These are phyloP conservation scores for Polypedilum vanderplanki DNA, from an alignment of 1,140 invertebrate species.

Conservation along the genomic window DNA sequence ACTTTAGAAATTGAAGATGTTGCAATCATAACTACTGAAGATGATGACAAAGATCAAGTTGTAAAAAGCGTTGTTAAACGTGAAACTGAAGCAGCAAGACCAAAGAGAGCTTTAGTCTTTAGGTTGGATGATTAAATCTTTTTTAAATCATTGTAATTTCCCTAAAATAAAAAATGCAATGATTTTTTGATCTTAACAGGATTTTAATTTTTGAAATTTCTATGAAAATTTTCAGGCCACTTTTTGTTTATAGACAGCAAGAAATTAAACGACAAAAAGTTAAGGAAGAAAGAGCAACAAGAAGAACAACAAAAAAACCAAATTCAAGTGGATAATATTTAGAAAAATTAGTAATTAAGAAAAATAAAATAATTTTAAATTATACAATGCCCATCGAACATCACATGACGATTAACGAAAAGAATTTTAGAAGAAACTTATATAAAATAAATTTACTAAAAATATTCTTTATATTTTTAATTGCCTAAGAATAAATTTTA, in stretches of 20 bases:
- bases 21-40: not conserved
- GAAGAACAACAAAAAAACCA: not conserved
- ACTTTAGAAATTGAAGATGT: not conserved
- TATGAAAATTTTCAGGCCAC: not conserved
- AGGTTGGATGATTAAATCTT: not conserved
- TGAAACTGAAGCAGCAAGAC: not conserved
- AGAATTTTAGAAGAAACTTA: too few species aligned
- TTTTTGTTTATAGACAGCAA: not conserved
- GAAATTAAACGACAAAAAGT: not conserved
- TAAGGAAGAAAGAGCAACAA: not conserved
- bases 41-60: not conserved
- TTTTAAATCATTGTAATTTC: not conserved
- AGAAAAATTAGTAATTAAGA: not conserved
- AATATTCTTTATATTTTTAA: too few species aligned
- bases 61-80: not conserved
- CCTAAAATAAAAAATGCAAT: not conserved
- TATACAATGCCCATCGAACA: too few species aligned
- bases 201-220: not conserved
- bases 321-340: not conserved
- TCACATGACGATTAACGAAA: too few species aligned
- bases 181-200: not conserved
- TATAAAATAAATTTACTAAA: too few species aligned
- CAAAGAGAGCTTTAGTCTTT: conserved; percentile 5
- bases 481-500: too few species aligned
- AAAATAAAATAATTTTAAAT: too few species aligned